Percentiles rank a stretch among this genome's conserved stretches.
phyloP scores from a whole-genome alignment of 2,797 vertebrate species.

The Sebastes nivosus region DNA sequence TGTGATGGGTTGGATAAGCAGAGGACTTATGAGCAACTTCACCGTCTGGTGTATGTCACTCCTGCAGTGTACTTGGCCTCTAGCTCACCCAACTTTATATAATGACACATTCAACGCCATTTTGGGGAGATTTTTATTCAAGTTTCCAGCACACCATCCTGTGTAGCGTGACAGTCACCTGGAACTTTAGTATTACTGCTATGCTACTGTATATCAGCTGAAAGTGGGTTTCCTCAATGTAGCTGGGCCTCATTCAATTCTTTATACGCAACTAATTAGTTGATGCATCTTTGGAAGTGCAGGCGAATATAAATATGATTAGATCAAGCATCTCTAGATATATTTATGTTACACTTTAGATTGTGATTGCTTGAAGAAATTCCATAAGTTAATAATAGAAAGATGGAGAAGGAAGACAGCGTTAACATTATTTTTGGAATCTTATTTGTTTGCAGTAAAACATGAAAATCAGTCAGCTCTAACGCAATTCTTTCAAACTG shows the following conservation, averaged over 20 bases:
- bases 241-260: neutral
- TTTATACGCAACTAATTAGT: neutral
- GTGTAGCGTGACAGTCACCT: neutral
- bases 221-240: neutral
- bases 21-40: constrained; percentile 21
- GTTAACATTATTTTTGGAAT: neutral
- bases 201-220: no score
- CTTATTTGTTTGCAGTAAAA: neutral
- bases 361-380: neutral
- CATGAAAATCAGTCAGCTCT: neutral
- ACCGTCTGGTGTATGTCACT: constrained; percentile 29
- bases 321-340: neutral
- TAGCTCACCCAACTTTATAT: constrained; percentile 6
- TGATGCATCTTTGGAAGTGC: neutral
- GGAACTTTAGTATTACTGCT: neutral
- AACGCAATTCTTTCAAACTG: neutral
- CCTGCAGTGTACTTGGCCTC: neutral
- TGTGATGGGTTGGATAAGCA: constrained; percentile 22
- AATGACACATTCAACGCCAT: neutral
- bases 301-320: neutral
- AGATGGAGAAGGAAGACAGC: neutral
- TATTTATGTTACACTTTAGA: neutral
- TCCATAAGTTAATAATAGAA: neutral
- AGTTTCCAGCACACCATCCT: neutral
- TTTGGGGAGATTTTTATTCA: neutral